Evolutionary conservation across 2,797 vertebrate genomes (phyloP).

Genomic region (Sparidentex hasta): DNA sequence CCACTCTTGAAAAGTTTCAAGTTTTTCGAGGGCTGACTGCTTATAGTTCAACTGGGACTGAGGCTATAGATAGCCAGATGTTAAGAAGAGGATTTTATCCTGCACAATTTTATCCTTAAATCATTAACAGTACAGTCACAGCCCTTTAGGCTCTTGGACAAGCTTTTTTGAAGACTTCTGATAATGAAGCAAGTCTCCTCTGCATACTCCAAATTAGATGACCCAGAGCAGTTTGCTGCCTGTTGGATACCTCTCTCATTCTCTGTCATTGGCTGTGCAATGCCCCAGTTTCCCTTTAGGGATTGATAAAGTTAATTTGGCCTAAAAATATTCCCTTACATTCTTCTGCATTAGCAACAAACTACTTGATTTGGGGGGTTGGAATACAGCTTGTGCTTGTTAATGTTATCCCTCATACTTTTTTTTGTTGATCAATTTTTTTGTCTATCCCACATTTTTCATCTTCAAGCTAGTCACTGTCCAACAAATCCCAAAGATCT

Average conservation of each 20-base stretch:
- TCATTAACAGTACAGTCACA: conserved; percentile 12
- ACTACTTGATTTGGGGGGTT: not conserved
- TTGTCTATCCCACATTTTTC: not conserved
- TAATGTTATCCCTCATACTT: not conserved
- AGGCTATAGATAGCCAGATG: not conserved
- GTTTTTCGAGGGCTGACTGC: conserved; percentile 1
- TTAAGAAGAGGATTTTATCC: conserved; percentile 18
- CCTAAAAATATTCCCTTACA: not conserved
- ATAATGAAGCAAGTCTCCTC: conserved; percentile 28
- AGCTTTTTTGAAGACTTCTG: conserved; percentile 27
- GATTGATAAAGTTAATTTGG: conserved; percentile 11
- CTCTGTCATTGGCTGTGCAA: conserved; percentile 11
- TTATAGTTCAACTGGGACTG: not conserved
- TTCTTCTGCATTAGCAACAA: not conserved
- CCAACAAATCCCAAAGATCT: not conserved
- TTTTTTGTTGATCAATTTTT: not conserved
- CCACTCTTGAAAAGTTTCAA: conserved; percentile 1
- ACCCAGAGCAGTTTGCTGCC: not conserved
- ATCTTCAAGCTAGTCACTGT: not conserved
- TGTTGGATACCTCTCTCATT: conserved; percentile 6
- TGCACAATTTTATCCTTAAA: conserved; percentile 12
- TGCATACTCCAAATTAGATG: not conserved
- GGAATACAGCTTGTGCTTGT: not conserved
- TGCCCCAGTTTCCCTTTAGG: conserved; percentile 2
- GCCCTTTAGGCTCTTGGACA: conserved; percentile 28